A percentile compares a stretch with the other conserved stretches of the same genome.
Evolutionary conservation across 2,888 invertebrate genomes (phyloP).

Genomic region (Steromphala cineraria): DNA sequence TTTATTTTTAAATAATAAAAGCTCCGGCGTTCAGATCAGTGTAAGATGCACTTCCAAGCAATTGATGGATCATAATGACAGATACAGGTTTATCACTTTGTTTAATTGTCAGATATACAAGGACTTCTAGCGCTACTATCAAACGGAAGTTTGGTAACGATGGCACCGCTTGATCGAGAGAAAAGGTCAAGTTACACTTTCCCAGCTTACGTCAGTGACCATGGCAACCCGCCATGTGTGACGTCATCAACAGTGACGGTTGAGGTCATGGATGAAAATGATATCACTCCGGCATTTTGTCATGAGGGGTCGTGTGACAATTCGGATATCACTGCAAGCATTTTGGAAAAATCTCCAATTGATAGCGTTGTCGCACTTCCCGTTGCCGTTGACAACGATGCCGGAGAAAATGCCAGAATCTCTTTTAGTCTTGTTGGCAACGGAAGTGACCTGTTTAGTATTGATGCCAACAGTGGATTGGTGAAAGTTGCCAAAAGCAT

Average conservation of each 20-base stretch:
- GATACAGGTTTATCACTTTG: too few species aligned
- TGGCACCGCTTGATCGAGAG: constrained; percentile 26
- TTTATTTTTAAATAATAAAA: too few species aligned
- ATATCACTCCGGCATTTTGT: constrained; percentile 39
- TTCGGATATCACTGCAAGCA: constrained; percentile 23
- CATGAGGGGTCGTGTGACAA: constrained; percentile 22
- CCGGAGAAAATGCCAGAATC: constrained; percentile 29
- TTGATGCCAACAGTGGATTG: constrained; percentile 28
- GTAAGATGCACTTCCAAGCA: too few species aligned
- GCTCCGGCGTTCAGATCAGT: too few species aligned
- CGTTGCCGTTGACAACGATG: constrained; percentile 35
- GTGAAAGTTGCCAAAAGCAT: constrained; percentile 28
- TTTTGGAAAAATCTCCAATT: constrained; percentile 43
- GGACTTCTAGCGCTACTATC: background rate
- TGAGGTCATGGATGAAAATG: constrained; percentile 30
- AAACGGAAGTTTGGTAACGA: background rate
- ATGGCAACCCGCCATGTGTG: constrained; percentile 31
- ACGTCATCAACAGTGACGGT: constrained; percentile 31
- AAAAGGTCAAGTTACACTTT: constrained; percentile 32
- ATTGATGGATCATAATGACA: too few species aligned
- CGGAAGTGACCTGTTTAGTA: constrained; percentile 21
- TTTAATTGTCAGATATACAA: background rate
- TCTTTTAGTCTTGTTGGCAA: constrained; percentile 7
- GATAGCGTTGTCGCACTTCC: constrained; percentile 38
- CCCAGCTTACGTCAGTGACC: constrained; percentile 39